phyloP scores from a whole-genome alignment of 2,113 vertebrate species.

The Pelodiscus sinensis region DNA sequence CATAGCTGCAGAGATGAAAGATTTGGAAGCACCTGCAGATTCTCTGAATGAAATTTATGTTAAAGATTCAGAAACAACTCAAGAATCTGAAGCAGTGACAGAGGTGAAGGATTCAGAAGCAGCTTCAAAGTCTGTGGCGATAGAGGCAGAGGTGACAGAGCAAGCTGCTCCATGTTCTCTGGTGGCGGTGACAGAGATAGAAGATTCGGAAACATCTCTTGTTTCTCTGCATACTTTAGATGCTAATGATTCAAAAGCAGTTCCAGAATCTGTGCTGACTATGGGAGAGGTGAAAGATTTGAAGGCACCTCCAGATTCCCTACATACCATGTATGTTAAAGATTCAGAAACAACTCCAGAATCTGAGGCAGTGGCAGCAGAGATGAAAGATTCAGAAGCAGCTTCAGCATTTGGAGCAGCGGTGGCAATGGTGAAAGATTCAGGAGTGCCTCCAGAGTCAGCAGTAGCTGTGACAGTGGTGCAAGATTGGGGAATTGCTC shows the following conservation, averaged over 20 bases:
- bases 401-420: background rate
- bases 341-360: too few relatives aligned
- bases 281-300: background rate
- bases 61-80: slow-evolving; percentile 15
- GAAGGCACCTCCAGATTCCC: background rate
- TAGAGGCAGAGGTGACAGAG: background rate
- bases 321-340: too few relatives aligned
- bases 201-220: too few relatives aligned
- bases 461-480: background rate
- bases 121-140: background rate
- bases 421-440: background rate
- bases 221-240: background rate
- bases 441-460: background rate
- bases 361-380: background rate
- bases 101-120: background rate
- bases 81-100: background rate
- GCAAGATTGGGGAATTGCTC: slow-evolving; percentile 56
- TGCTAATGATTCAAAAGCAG: background rate
- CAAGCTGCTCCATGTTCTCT: background rate
- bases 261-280: slow-evolving; percentile 1
- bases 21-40: background rate
- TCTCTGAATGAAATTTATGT: background rate
- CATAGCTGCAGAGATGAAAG: background rate
- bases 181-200: background rate
- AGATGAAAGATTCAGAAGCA: background rate